Base-by-base conservation (phyloP, 1,140 invertebrate species). In the Lasaia peninsularis region DNA sequence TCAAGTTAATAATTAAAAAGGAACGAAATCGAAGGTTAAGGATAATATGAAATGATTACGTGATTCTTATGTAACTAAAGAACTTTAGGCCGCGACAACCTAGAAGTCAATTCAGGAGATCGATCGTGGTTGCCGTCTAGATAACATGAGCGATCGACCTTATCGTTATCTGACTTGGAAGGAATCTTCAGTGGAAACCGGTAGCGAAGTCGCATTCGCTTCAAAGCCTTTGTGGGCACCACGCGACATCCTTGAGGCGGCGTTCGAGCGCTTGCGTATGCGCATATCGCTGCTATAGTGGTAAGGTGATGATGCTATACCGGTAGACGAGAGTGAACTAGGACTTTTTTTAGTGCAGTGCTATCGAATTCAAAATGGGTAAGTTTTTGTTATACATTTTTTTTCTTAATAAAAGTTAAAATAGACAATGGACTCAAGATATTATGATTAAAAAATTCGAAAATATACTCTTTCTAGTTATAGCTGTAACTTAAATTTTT, bases 121-220 rank as follows among this genome's bases (percentile, higher is more conserved):
- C 76, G 80, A 87, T 86, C 58, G 78, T 75, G 75, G 75, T 79
- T 69, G 78, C 76, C 67, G 72, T 78, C 70, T 63, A 81, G 82
- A 88, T 85, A 87, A 76, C 69, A 85, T 87, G 82, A 87, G 80
- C 71, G 84, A 86, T 86, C 74, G 78, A 60, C 71, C 73, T 83
- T 83, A 82, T 76, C 75, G 69, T 80, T 86, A 87, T 85, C 82
- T 78, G 62, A 65, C 59, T 59, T 72, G 73, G 75, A 80, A 87
- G 76, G 78, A 82, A 78, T 85, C 79, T 75, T 86, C 71, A 55
- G 63, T 56, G 63, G 61, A 62, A 58, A 68, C 53, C 71, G 78
- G 75, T 71, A 73, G 68, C 68, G 50, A 68, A 52, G 53, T 62
- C 67, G 67, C 84, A 88, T 86, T 88, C 79, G 82, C 80, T 77